phyloP scores from a whole-genome alignment of 2,113 vertebrate species.

The Anolis sagrei region DNA sequence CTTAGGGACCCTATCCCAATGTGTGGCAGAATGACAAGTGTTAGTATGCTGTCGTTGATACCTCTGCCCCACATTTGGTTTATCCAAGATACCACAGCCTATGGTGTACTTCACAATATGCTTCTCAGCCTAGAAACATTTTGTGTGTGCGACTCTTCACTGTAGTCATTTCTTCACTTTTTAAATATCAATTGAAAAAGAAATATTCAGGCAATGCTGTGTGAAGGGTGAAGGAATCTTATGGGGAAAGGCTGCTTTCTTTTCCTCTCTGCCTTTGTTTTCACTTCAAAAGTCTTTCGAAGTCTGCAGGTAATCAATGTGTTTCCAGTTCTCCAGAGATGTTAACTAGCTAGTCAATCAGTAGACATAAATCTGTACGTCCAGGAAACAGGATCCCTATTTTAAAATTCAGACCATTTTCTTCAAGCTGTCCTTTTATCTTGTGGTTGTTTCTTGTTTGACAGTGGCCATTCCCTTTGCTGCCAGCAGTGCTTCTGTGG shows the following conservation, averaged over 20 bases:
- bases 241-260: neutral
- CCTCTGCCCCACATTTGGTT: neutral
- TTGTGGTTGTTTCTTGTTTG: constrained; percentile 20
- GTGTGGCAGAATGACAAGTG: neutral
- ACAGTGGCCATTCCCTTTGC: constrained; percentile 23
- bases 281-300: constrained; percentile 28
- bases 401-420: constrained; percentile 35
- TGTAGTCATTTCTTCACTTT: neutral
- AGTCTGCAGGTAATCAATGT: constrained; percentile 10
- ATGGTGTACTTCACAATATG: neutral
- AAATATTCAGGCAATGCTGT: neutral
- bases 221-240: neutral
- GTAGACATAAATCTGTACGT: constrained; percentile 9
- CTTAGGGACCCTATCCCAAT: neutral
- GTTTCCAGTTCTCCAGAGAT: constrained; percentile 25
- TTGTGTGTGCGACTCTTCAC: neutral
- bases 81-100: neutral
- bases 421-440: constrained; percentile 1
- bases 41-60: neutral
- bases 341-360: constrained; percentile 3
- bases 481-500: neutral
- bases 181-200: neutral
- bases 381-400: neutral
- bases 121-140: constrained; percentile 17
- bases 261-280: neutral